Evolutionary conservation across 1,140 invertebrate species (phyloP), one percentile per base, ranked within the genome.

Genomic region (Apocrypta bakeri): DNA sequence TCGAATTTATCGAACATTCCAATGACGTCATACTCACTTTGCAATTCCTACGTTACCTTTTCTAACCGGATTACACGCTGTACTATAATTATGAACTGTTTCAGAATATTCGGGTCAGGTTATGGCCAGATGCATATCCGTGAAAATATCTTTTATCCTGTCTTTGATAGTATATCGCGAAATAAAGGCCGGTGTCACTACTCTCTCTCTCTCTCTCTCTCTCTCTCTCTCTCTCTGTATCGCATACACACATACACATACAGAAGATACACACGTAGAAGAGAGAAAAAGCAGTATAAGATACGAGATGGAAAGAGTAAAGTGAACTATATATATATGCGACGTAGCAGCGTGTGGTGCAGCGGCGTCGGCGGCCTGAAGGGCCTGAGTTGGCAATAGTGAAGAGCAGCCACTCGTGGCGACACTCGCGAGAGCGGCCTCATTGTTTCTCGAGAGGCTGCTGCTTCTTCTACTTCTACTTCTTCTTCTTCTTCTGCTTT

Each of bases 301-400:
- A n/a, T n/a, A 79, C 81, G 71, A 37, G 61, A 56, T 72, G 79
- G 71, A 33, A 27, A 9, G 25, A 29, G 25, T 0, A 8, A 9
- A 66, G 37, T 8, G 69, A 1, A 4, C 7, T 72, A 42, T 56
- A 79, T 42, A 42, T 42, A 42, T 42, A 56, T 21, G 17, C 48
- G 6, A 82, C 84, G 83, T 84, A 86, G 85, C 33, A n/a, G 83
- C 48, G 84, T 77, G 74, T 87, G 87, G 87, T 86, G 86, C 87
- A 84, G 84, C 85, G 83, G 83, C 85, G 87, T 84, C 85, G 85
- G 83, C 85, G 82, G 85, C 87, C 87, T 91, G 87, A 91, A 92
- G 90, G 89, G 89, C 89, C 91, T 92, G 91, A 92, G 90, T 92
- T 91, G 89, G 91, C 91, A 92, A 91, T 92, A 91, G 90, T 92